Evolutionary conservation across 2,888 invertebrate species (phyloP).

Genomic region (Podabrus alpinus): DNA sequence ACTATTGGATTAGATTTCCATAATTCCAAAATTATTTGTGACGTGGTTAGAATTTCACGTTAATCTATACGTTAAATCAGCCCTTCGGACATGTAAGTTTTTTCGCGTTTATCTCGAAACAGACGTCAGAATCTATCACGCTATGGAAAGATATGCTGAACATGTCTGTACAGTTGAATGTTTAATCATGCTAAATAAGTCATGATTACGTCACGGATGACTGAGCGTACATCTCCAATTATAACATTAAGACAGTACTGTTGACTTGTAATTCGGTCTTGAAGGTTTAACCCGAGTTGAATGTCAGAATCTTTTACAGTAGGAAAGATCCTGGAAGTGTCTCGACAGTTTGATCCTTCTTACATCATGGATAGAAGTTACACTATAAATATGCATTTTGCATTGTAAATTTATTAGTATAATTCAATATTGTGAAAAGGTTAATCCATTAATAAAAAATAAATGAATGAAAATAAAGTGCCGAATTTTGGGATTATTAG

Average conservation of each 20-base stretch:
- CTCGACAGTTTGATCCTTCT: too few species aligned
- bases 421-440: too few species aligned
- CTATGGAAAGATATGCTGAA: background rate
- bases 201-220: background rate
- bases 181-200: background rate
- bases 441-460: too few species aligned
- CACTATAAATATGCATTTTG: too few species aligned
- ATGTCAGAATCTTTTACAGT: background rate
- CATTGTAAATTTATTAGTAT: too few species aligned
- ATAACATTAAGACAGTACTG: background rate
- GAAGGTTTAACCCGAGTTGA: background rate
- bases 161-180: background rate
- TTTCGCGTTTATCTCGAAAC: background rate
- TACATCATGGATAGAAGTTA: too few species aligned
- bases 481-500: background rate
- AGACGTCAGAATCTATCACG: background rate
- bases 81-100: background rate
- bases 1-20: too few species aligned
- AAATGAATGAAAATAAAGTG: background rate
- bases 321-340: background rate
- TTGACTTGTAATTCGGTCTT: background rate
- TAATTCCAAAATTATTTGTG: too few species aligned
- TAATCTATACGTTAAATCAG: background rate
- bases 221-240: background rate
- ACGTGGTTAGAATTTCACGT: too few species aligned